Conservation (phyloP, 2,113 vertebrate species). For the Pterocles burchelli region DNA sequence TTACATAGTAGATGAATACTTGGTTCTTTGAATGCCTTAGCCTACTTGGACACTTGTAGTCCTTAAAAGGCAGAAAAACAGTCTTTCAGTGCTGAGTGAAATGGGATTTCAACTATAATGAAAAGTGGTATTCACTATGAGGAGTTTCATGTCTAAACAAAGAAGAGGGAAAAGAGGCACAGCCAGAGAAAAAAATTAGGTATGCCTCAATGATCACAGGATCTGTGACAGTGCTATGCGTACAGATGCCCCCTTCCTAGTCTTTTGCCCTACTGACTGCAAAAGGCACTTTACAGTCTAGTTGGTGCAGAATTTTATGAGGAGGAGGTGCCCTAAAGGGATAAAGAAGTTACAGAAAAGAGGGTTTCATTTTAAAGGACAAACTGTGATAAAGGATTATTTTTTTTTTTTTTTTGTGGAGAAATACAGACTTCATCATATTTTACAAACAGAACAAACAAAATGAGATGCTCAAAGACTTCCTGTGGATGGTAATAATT, state of each 20-base stretch:
- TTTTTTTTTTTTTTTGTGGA: background rate
- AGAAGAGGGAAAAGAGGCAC: background rate
- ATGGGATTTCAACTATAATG: background rate
- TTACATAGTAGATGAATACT: background rate
- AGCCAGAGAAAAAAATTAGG: background rate
- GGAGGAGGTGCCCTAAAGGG: background rate
- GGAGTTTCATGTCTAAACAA: accelerated
- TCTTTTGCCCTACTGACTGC: background rate
- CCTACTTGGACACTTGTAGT: background rate
- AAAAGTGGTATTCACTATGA: background rate
- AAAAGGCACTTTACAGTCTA: background rate
- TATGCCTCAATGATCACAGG: background rate
- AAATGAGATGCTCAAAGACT: background rate
- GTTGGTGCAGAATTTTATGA: background rate
- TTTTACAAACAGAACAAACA: background rate
- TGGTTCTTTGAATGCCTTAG: background rate
- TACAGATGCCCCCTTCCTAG: background rate
- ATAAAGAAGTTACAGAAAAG: background rate
- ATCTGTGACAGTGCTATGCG: background rate
- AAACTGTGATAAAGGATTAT: background rate
- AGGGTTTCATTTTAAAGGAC: background rate
- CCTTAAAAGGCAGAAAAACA: background rate
- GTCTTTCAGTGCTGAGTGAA: background rate
- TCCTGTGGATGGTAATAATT: background rate
- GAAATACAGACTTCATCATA: background rate